A percentile compares a stretch with the other conserved stretches of the same genome.
phyloP scores from a whole-genome alignment of 2,797 vertebrate species.

The Ceryle rudis region DNA sequence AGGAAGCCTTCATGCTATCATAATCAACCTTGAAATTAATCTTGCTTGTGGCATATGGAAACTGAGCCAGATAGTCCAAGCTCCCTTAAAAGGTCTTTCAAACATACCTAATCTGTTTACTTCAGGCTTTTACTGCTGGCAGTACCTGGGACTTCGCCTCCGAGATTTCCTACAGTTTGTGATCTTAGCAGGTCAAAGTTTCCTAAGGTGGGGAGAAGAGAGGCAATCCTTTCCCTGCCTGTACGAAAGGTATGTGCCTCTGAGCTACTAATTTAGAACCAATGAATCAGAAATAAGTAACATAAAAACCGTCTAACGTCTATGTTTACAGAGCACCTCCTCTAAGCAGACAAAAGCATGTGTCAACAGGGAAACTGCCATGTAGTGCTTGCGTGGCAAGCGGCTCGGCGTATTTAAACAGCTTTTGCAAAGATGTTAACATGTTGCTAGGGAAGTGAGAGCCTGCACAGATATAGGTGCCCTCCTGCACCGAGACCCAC shows the following conservation, averaged over 20 bases:
- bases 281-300: conserved; percentile 47
- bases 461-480: not conserved
- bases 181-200: conserved; percentile 62
- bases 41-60: not conserved
- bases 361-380: conserved; percentile 55
- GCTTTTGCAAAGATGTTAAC: conserved; percentile 12
- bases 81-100: not conserved
- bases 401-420: not conserved
- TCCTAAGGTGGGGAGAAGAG: conserved; percentile 3
- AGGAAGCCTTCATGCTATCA: not conserved
- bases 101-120: conserved; percentile 18
- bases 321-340: conserved; percentile 54
- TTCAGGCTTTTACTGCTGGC: not conserved
- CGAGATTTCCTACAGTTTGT: conserved; percentile 36
- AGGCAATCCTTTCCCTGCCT: not conserved
- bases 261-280: conserved; percentile 44
- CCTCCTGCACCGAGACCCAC: not conserved
- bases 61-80: not conserved
- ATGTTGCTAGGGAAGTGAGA: conserved; percentile 32
- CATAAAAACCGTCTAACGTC: not conserved
- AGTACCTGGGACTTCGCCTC: not conserved
- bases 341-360: conserved; percentile 14
- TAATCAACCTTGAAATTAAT: conserved; percentile 16
- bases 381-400: not conserved
- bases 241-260: conserved; percentile 6